Percentiles rank a stretch among this genome's conserved stretches.
Conservation (phyloP, 2,113 vertebrate genomes). For the Numenius arquata region DNA sequence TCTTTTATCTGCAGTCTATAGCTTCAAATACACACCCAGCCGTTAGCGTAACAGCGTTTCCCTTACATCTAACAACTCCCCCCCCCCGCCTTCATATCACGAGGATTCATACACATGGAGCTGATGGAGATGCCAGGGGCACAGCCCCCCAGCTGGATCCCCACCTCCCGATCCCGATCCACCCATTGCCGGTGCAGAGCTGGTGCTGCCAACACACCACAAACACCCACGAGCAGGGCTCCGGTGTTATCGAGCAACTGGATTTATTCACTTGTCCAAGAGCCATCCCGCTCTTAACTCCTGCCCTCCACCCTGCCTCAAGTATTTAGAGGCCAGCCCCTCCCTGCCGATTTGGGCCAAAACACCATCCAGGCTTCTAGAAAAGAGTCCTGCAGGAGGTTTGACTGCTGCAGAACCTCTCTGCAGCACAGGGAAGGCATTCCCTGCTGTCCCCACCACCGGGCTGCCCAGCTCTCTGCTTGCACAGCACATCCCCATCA, state of each 20-base stretch:
- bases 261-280: neutral
- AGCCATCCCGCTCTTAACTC: neutral
- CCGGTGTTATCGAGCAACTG: neutral
- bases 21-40: neutral
- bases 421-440: neutral
- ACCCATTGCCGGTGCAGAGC: neutral
- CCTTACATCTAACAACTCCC: neutral
- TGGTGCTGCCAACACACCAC: fast-evolving
- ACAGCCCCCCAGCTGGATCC: neutral
- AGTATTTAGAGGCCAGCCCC: neutral
- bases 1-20: neutral
- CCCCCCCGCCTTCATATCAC: too few relatives aligned
- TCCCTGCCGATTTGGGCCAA: neutral
- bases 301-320: slow-evolving; percentile 4
- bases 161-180: neutral
- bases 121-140: neutral
- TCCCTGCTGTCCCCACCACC: neutral
- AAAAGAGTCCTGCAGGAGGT: neutral
- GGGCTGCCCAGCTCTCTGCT: fast-evolving
- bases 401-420: neutral
- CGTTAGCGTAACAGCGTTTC: neutral
- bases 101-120: fast-evolving
- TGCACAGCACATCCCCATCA: neutral
- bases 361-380: neutral
- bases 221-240: neutral